Conservation (phyloP, 2,888 invertebrate genomes). For the Allacma fusca region DNA sequence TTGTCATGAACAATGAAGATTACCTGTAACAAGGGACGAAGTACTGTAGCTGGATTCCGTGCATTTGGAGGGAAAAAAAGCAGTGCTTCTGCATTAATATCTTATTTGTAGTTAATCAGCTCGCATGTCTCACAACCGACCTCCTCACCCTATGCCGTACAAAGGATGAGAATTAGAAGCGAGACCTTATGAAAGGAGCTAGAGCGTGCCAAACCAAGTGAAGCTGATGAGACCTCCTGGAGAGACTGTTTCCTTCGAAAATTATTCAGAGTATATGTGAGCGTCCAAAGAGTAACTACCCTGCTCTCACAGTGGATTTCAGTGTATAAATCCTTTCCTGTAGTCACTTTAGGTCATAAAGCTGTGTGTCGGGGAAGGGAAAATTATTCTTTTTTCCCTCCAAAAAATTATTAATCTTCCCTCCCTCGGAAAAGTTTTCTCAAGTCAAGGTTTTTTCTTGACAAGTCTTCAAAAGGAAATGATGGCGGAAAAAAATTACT, state of each 20-base stretch:
- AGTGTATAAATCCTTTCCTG: not conserved
- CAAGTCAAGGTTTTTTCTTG: constrained; percentile 6
- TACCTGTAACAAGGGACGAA: no score
- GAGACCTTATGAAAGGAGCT: constrained; percentile 30
- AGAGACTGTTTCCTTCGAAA: constrained; percentile 56
- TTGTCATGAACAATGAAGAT: no score
- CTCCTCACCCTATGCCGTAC: not conserved
- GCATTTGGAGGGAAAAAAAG: no score
- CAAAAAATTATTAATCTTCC: not conserved
- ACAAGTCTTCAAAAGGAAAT: constrained; percentile 7
- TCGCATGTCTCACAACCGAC: constrained; percentile 2
- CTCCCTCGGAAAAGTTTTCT: not conserved
- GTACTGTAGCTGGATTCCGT: no score
- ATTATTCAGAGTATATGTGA: constrained; percentile 46
- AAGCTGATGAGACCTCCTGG: constrained; percentile 59
- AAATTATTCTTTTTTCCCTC: not conserved
- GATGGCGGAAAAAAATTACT: not conserved
- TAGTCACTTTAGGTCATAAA: constrained; percentile 12
- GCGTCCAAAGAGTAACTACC: not conserved
- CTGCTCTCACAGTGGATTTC: not conserved
- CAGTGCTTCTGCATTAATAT: not conserved
- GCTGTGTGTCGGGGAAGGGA: not conserved
- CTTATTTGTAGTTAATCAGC: constrained; percentile 4
- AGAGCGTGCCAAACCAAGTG: constrained; percentile 61
- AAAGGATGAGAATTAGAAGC: constrained; percentile 1